phyloP scores from a whole-genome alignment of 2,888 invertebrate species.

The Amiota mariae region DNA sequence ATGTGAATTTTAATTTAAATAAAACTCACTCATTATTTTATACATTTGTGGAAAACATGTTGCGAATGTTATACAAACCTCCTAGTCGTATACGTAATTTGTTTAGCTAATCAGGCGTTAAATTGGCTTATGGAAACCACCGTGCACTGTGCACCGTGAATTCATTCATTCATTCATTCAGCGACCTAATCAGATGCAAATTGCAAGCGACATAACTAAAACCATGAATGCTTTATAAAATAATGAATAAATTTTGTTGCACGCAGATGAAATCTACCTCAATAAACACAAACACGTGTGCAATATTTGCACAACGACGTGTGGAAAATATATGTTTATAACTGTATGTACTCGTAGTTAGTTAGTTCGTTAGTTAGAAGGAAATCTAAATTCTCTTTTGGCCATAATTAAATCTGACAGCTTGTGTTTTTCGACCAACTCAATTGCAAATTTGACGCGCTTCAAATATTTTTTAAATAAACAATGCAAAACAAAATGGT shows the following conservation, averaged over 20 bases:
- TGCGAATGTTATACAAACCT: no score
- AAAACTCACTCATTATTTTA: no score
- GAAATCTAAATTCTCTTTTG: neutral
- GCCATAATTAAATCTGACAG: constrained; percentile 52
- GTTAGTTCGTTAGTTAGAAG: no score
- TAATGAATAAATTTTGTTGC: constrained; percentile 14
- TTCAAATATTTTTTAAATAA: constrained; percentile 24
- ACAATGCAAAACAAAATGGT: constrained; percentile 18
- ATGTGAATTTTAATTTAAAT: no score
- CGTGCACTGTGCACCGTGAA: constrained; percentile 6
- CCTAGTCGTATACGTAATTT: constrained; percentile 46
- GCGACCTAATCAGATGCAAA: constrained; percentile 16
- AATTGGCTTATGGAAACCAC: constrained; percentile 52
- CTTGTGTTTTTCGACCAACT: constrained; percentile 31
- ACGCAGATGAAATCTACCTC: neutral
- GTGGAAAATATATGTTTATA: no score
- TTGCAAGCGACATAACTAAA: neutral
- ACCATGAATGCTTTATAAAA: constrained; percentile 7
- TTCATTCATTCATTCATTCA: no score
- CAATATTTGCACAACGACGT: no score
- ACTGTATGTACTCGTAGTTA: no score
- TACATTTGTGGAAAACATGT: no score
- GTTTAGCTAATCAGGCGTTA: constrained; percentile 53
- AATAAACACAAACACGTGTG: no score
- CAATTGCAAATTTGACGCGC: neutral